Evolutionary conservation across 2,888 invertebrate species (phyloP), one percentile per base, ranked within the genome.

Genomic region (Pterostichus niger): DNA sequence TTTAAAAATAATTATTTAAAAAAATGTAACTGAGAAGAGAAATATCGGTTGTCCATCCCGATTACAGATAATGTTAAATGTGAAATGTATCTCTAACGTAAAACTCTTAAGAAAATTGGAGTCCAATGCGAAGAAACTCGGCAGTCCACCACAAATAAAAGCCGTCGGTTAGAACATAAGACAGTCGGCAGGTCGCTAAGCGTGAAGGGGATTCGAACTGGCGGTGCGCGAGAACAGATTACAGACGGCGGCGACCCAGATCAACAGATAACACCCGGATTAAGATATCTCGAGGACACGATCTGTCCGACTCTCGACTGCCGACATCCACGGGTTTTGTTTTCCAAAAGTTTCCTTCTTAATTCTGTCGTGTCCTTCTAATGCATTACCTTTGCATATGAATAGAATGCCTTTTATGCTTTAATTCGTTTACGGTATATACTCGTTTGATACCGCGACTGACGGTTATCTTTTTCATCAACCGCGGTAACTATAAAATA

Each of bases 141-240:
- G 10, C 24, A 59, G 1, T 64, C 35, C 35, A 7, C 15, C 35
- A 54, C 54, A 54, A 54, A 54, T 15, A 56, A 56, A 56, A 52
- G 56, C 64, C 40, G 64, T 40, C 64, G 35, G 64, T 31, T 31
- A 10, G 13, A 56, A 56, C 56, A 56, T 5, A 56, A 56, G 56
- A 56, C 56, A 56, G 56, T 56, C 56, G 9, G 9, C 15, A 40
- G 64, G 64, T 35, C 64, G 64, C 68, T 15, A 71, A 71, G 79
- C 79, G 79, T 54, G 75, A 68, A 54, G 73, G 78, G 85, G 85
- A 87, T 86, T 82, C 80, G 84, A 86, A 84, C 84, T 84, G 86
- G 86, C 86, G 85, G 85, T 84, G 86, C 86, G 86, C 46, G 85
- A 86, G 85, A 86, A 84, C 85, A 86, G 86, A 86, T 87, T 86